Evolutionary conservation across 2,113 vertebrate species (phyloP), one percentile per base, ranked within the genome.

Genomic region (Nycticryphes semicollaris): DNA sequence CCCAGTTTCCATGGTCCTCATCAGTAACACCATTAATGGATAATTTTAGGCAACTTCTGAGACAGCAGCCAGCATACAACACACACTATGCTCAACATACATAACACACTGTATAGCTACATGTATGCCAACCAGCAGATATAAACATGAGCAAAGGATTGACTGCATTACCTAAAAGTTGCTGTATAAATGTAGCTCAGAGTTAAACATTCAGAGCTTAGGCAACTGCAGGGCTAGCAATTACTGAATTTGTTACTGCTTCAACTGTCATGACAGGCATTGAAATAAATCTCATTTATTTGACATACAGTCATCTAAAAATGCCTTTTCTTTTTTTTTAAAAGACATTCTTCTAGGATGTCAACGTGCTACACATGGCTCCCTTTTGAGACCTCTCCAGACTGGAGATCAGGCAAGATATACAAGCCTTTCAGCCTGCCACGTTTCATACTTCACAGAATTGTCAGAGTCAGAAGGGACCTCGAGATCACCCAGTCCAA

Each of bases 211-310:
- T 66, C 73, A 67, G 56, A 89, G 76, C 80, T 74, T 54, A 77
- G 9, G 39, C 4, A 2, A 69, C 35, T 50, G 9, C 21, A 76
- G 83, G 70, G 47, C 64, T 48, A 53, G 94, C 72, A 93, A 92
- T 89, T 92, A 90, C 91, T 67, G 80, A 69, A 69, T 86, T 74
- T 81, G 76, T 86, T 94, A 62, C 80, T 81, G 86, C 83, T 91
- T 93, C 93, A 81, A 54, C 88, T 81, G 43, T 92, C 86, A 73
- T 89, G 93, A 81, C 95, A 96, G 80, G 80, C 95, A 96, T 81
- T 70, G 51, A 94, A 96, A 94, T 92, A 90, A 94, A 91, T 89
- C 89, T 95, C 80, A 89, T 95, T 94, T 94, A 77, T 87, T 63
- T 89, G 94, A 87, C 89, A 81, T 21, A 11, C 75, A 89, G 64